These are phyloP conservation scores for Pseudochirops cupreus DNA, from an alignment of 2,797 vertebrate species.

Conservation along the genomic window DNA sequence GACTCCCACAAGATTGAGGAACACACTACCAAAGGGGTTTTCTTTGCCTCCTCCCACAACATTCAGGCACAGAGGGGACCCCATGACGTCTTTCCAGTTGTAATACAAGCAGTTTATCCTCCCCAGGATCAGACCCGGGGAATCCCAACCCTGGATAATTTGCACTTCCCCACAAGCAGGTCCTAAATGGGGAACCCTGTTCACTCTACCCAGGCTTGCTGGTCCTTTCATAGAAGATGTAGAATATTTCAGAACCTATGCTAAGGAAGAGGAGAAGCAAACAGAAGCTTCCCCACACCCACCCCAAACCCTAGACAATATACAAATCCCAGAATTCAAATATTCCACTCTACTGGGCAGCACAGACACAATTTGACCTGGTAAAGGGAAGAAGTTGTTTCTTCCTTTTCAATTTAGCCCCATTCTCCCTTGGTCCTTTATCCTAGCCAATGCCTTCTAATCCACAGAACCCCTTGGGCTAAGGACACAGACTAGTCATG, in stretches of 20 bases:
- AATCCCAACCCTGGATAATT: slow-evolving; percentile 48
- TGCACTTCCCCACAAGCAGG: slow-evolving; percentile 52
- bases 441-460: not conserved
- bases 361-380: not conserved
- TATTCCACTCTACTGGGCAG: no score
- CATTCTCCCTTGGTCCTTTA: not conserved
- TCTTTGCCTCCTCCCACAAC: not conserved
- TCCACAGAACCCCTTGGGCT: not conserved
- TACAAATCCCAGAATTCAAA: not conserved
- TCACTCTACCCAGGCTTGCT: slow-evolving; percentile 49
- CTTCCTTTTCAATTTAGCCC: not conserved
- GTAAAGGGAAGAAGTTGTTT: not conserved
- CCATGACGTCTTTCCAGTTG: slow-evolving; percentile 56
- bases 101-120: slow-evolving; percentile 10
- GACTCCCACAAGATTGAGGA: not conserved
- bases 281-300: not conserved
- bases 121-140: slow-evolving; percentile 30
- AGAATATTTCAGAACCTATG: slow-evolving; percentile 58
- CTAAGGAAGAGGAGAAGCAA: slow-evolving; percentile 10
- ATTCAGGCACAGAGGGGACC: not conserved
- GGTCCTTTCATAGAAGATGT: not conserved
- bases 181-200: slow-evolving; percentile 66
- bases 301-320: not conserved
- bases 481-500: not conserved
- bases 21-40: not conserved